These are phyloP conservation scores for Venustoraphidia nigricollis DNA, from an alignment of 2,888 invertebrate genomes.

Conservation along the genomic window DNA sequence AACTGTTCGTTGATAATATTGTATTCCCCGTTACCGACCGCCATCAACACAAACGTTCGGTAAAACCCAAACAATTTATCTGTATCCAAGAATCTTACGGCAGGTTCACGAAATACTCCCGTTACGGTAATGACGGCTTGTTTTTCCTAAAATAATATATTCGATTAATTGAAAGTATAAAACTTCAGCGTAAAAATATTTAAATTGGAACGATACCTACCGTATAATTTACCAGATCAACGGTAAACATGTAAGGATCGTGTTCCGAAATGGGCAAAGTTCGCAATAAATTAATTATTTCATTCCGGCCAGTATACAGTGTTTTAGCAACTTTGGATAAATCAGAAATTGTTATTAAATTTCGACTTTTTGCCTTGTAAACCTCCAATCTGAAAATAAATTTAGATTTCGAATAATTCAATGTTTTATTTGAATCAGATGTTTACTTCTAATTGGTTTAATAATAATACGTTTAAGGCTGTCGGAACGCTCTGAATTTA, in stretches of 20 bases:
- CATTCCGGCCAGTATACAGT: constrained; percentile 16
- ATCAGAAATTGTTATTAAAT: constrained; percentile 27
- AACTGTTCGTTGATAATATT: constrained; percentile 52
- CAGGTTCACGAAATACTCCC: constrained; percentile 48
- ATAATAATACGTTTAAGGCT: too few relatives aligned
- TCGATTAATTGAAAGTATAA: not conserved
- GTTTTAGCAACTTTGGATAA: constrained; percentile 20
- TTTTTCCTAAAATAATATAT: constrained; percentile 21
- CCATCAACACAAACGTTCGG: constrained; percentile 37
- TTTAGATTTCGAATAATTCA: not conserved
- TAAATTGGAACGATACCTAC: constrained; percentile 29
- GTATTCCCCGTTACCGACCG: constrained; percentile 33
- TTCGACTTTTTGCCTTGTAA: constrained; percentile 30
- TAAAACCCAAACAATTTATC: constrained; percentile 38
- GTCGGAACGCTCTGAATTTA: too few relatives aligned
- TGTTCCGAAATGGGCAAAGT: constrained; percentile 44
- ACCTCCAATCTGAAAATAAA: constrained; percentile 20
- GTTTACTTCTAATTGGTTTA: constrained; percentile 1
- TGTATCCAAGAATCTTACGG: constrained; percentile 29
- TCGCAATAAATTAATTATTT: constrained; percentile 31
- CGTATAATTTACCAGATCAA: constrained; percentile 44
- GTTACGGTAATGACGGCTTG: constrained; percentile 39
- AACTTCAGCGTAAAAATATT: not conserved
- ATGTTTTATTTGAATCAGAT: not conserved
- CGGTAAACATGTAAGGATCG: constrained; percentile 46